Evolutionary conservation across 2,113 vertebrate genomes (phyloP), one percentile per base, ranked within the genome.

Genomic region (Romanogobio albipinnatus): DNA sequence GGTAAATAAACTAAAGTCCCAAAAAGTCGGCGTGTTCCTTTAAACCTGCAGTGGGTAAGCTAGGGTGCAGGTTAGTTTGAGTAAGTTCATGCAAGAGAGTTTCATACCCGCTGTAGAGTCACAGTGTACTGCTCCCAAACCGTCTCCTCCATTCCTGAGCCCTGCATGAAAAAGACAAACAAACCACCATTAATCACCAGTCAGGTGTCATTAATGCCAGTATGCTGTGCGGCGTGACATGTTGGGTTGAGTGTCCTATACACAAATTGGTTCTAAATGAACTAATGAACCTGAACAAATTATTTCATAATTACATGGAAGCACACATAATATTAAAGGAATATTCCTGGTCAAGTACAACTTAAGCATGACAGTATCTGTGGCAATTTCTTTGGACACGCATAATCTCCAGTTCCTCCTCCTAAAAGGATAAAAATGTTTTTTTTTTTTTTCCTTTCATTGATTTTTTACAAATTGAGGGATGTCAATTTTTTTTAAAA

Each of bases 91-190:
- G 29, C 64, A 5, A 39, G 53, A 80, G 45, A 45, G 71, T 53
- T 70, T 87, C 93, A 93, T 92, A 98, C 97, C 94, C 97, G 95
- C 83, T 99, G 97, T 85, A 99, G 94, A 87, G 96, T 97, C 93
- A 99, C 97, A 29, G 96, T 97, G 90, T 95, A 97, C 93, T 99
- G 97, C 90, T 99, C 97, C 97, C 97, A 99, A 87, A 97, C 95
- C 84, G 95, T 91, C 86, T 99, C 97, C 90, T 99, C 97, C 96
- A 97, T 97, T 91, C 93, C 93, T 82, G 94, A 90, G 89, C 86
- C 83, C 94, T 95, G 91, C 56, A 51, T 77, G 76, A 36, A 88
- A 85, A 8, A 86, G 36, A 88, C 9, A 82, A 33, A 85, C 33
- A 84, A 33, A 76, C 0, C 3, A 29, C 11, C 5, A 81, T 84